Conservation (phyloP, 1,140 invertebrate genomes). For the Dendrolimus kikuchii region DNA sequence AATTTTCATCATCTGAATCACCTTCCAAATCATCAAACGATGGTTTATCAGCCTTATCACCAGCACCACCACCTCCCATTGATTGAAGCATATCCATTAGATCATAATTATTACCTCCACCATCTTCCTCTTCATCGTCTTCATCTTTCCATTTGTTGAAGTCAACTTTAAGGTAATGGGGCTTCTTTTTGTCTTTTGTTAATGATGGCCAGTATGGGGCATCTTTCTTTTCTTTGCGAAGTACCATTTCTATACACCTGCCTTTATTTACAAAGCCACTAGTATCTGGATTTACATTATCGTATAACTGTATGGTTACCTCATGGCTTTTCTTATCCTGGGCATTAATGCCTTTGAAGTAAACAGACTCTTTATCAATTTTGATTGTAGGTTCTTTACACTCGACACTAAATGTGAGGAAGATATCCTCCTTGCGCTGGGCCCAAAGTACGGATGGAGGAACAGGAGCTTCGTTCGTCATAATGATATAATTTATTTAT, state of each 20-base stretch:
- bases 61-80: conserved; percentile 44
- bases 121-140: conserved; percentile 67
- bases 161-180: conserved; percentile 97
- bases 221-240: conserved; percentile 76
- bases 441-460: conserved; percentile 94
- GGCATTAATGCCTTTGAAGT: conserved; percentile 89
- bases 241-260: conserved; percentile 85
- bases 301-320: conserved; percentile 86
- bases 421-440: conserved; percentile 86
- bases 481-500: conserved; percentile 9
- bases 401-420: conserved; percentile 91
- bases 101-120: conserved; percentile 27
- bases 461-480: conserved; percentile 61
- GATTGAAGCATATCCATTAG: conserved; percentile 51
- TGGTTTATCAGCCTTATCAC: conserved; percentile 49
- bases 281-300: conserved; percentile 86
- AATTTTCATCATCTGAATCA: conserved; percentile 63
- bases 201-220: conserved; percentile 89
- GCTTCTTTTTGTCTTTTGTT: conserved; percentile 90
- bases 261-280: conserved; percentile 79
- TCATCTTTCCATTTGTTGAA: conserved; percentile 99
- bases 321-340: conserved; percentile 89
- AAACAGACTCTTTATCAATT: conserved; percentile 86
- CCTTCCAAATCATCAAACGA: conserved; percentile 60
- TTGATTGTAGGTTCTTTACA: conserved; percentile 83